Base-by-base conservation (phyloP, 2,797 vertebrate species). In the Allenopithecus nigroviridis region DNA sequence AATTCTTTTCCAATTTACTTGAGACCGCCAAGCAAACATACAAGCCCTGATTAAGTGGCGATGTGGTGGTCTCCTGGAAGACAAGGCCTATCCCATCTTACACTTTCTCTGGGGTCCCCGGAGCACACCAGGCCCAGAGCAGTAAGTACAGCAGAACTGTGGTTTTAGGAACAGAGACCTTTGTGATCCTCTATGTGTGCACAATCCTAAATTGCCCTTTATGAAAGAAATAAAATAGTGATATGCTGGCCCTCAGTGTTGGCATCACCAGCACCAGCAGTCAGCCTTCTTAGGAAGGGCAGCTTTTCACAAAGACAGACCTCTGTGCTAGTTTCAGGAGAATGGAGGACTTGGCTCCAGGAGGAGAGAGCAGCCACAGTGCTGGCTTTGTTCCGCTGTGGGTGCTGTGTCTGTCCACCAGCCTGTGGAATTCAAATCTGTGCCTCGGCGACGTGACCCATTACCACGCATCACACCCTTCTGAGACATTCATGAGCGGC, bases 301-400 rank as follows among this genome's bases (percentile, higher is more conserved):
- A 5, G 7, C 22, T 26, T 80, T 55, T 91, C 94, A 85, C 91
- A 96, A 76, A 97, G 94, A 59, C 79, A 95, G 94, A 59, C 79
- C 76, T 90, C 79, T 81, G 87, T 96, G 91, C n/a, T 19, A 16
- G 76, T 68, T 91, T 53, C 89, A 79, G 89, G 55, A 80, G 80
- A 48, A n/a, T 4, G 5, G 43, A 30, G 33, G 72, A 30, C 22
- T 11, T 10, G 3, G 64, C 46, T 0, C 0, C 13, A 12, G 55
- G 41, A 91, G 95, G 94, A 53, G 33, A 50, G 10, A 57, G 14
- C 43, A 30, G 84, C 50, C 59, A 80, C 89, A 36, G 79, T 50
- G 53, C 72, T 0, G 0, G 48, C 93, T 94, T 87, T 93, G 72
- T 93, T 84, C 21, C 0, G 53, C 64, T 0, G 17, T 1, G 6